Percentiles rank a stretch among this genome's conserved stretches.
Evolutionary conservation across 2,888 invertebrate genomes (phyloP).

Genomic region (Chloromyia formosa): DNA sequence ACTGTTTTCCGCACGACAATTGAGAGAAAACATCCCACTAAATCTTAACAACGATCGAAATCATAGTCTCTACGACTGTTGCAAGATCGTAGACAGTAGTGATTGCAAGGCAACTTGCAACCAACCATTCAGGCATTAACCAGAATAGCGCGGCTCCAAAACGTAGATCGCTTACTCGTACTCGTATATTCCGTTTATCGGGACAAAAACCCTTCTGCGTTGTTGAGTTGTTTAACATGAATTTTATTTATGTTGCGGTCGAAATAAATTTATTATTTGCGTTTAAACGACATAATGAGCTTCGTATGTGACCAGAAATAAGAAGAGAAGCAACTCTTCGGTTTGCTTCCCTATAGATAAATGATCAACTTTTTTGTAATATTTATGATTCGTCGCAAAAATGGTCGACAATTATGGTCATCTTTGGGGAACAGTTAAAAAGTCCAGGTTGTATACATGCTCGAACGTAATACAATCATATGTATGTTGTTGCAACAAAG

Average conservation of each 20-base stretch:
- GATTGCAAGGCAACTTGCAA: too few species aligned
- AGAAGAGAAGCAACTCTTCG: background rate
- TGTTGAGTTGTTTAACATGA: slow-evolving; percentile 50
- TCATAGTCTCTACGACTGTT: slow-evolving; percentile 14
- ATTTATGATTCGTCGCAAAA: slow-evolving; percentile 5
- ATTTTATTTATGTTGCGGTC: slow-evolving; percentile 50
- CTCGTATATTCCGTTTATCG: background rate
- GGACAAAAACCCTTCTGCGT: slow-evolving; percentile 3
- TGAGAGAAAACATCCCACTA: background rate
- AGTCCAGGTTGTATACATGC: background rate
- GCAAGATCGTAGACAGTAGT: background rate
- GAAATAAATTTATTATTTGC: slow-evolving; percentile 51
- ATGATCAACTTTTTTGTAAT: background rate
- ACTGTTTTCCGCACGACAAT: background rate
- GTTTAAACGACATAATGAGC: slow-evolving; percentile 51
- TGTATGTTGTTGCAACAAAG: too few species aligned
- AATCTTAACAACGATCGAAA: slow-evolving; percentile 5
- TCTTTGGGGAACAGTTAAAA: slow-evolving; percentile 2
- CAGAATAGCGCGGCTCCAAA: background rate
- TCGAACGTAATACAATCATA: too few species aligned
- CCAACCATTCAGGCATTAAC: background rate
- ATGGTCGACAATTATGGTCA: slow-evolving; percentile 10
- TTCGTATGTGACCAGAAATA: slow-evolving; percentile 27
- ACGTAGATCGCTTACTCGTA: background rate
- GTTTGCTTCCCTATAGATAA: background rate